Conservation (phyloP, 2,113 vertebrate species). For the Pleuronectes platessa region DNA sequence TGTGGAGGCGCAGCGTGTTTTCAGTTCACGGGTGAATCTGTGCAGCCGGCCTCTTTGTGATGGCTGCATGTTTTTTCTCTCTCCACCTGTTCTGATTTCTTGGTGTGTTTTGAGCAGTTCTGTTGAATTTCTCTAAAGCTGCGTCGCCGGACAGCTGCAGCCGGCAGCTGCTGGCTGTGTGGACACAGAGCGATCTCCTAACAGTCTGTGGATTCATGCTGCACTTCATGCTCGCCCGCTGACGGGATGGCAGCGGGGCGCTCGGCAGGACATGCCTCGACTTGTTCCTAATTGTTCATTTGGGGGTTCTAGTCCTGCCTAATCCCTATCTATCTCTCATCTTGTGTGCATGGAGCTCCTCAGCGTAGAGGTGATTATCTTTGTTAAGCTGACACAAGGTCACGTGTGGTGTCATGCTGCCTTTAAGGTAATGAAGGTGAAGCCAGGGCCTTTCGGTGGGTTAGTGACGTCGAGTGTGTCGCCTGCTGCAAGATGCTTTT, state of each 20-base stretch:
- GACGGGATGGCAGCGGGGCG: slow-evolving; percentile 49
- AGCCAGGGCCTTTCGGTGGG: slow-evolving; percentile 27
- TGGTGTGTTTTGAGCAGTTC: slow-evolving; percentile 58
- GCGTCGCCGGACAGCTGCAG: slow-evolving; percentile 67
- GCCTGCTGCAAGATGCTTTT: slow-evolving; percentile 30
- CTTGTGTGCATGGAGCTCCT: slow-evolving; percentile 4
- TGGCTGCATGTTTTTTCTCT: slow-evolving; percentile 5
- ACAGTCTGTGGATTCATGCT: slow-evolving; percentile 66
- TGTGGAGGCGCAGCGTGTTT: background rate
- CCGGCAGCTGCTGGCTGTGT: slow-evolving; percentile 63
- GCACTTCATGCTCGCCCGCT: slow-evolving; percentile 56
- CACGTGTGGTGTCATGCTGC: slow-evolving; percentile 32
- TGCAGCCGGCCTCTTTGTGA: slow-evolving; percentile 19
- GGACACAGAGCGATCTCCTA: slow-evolving; percentile 49
- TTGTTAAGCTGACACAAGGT: slow-evolving; percentile 32
- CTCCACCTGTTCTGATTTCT: slow-evolving; percentile 60
- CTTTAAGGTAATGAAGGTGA: slow-evolving; percentile 21
- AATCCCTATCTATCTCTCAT: slow-evolving; percentile 25
- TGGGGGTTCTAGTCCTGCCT: slow-evolving; percentile 49
- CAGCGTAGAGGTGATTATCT: slow-evolving; percentile 34
- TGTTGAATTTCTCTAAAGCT: slow-evolving; percentile 53
- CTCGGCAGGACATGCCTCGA: slow-evolving; percentile 57
- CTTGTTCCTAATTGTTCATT: slow-evolving; percentile 68
- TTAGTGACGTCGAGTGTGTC: background rate
- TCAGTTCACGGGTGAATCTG: slow-evolving; percentile 28